Evolutionary conservation across 2,888 invertebrate species (phyloP), one percentile per base, ranked within the genome.

Genomic region (Drosophila gaucha): DNA sequence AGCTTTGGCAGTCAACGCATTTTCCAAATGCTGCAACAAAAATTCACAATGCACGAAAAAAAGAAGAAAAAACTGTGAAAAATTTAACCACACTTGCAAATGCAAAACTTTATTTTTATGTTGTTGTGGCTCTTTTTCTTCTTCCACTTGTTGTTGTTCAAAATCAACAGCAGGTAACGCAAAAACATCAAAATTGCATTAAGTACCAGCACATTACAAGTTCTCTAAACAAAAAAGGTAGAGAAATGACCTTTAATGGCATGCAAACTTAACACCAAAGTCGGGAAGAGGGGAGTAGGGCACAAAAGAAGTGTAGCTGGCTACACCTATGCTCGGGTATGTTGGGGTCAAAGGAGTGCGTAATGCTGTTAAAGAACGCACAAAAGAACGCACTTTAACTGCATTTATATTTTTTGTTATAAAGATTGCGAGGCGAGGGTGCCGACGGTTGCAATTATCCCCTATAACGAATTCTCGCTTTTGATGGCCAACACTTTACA

Each of bases 111-210:
- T 68, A 24, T 64, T 67, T 80, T 47, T 47, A 55, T 66, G 36
- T 35, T 51, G 28, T 41, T 63, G 31, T 49, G 43, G 24, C 39
- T 22, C 39, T 14, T 43, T 26, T 12, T 10, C 26, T 16, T 43
- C 26, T 16, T 12, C 16, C 30, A 20, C 18, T 8, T 58, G 41
- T 47, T 58, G 47, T 46, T 51, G 30, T 24, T n/a, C 38, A 52
- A 68, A 71, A 74, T 71, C 59, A 74, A 50, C 67, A 65, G 57
- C 78, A 79, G 84, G 78, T 78, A 73, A 57, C 67, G 67, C 65
- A 63, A 59, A 77, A 86, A 83, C 78, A 83, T 73, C 65, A 78
- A 84, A 78, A 78, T 73, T 86, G 71, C 86, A 80, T 80, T 86
- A 86, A 83, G 69, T 70, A 80, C 50, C 66, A 39, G 35, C 30